Conservation (phyloP, 2,797 vertebrate genomes). For the Spea hammondii region DNA sequence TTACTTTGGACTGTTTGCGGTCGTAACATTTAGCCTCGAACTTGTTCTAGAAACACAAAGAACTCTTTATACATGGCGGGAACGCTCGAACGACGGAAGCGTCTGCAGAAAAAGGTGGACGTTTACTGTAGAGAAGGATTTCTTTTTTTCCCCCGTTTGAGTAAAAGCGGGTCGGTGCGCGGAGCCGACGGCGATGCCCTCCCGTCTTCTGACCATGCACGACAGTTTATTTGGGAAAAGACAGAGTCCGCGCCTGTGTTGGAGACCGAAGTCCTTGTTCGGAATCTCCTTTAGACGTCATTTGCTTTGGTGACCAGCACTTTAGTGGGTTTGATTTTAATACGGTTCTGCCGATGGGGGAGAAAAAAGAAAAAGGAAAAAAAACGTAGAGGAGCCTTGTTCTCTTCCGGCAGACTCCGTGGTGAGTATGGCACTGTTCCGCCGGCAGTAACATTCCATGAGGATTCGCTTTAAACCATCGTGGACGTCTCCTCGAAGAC, state of each 20-base stretch:
- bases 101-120: slow-evolving; percentile 55
- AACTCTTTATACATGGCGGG: slow-evolving; percentile 58
- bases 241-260: slow-evolving; percentile 51
- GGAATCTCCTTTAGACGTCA: slow-evolving; percentile 50
- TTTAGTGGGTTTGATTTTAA: slow-evolving; percentile 39
- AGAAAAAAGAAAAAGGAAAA: slow-evolving; percentile 31
- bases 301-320: slow-evolving; percentile 54
- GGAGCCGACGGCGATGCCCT: slow-evolving; percentile 55
- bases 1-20: slow-evolving; percentile 67
- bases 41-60: slow-evolving; percentile 58
- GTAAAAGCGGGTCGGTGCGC: slow-evolving; percentile 54
- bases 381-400: not conserved
- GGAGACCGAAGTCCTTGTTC: slow-evolving; percentile 6
- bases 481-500: slow-evolving; percentile 34
- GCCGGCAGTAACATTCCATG: slow-evolving; percentile 4
- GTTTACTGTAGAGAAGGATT: slow-evolving; percentile 65
- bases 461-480: slow-evolving; percentile 45
- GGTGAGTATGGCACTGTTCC: slow-evolving; percentile 61
- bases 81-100: slow-evolving; percentile 51
- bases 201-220: slow-evolving; percentile 59
- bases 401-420: slow-evolving; percentile 54
- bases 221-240: slow-evolving; percentile 50
- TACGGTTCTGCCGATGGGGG: slow-evolving; percentile 28
- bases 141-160: slow-evolving; percentile 54
- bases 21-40: slow-evolving; percentile 61